Percentiles rank a stretch among this genome's conserved stretches.
phyloP scores from a whole-genome alignment of 35 echinoderm and acorn worm species.

The Diadema setosum region DNA sequence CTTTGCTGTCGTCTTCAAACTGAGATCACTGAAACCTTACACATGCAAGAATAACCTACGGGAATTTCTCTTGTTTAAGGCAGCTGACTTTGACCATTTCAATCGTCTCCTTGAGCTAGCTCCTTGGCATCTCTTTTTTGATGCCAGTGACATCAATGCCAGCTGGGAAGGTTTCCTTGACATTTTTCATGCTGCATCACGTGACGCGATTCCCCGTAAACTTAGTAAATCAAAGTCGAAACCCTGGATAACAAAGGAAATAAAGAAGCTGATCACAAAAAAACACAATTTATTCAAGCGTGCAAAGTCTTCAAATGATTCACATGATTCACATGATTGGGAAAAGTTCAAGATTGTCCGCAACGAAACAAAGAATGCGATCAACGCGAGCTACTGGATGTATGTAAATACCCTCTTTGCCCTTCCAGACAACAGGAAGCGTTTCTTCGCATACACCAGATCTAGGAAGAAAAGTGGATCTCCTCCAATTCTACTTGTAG shows the following conservation, averaged over 20 bases:
- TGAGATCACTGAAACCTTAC: neutral
- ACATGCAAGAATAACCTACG: neutral
- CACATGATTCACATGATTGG: neutral
- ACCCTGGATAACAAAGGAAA: neutral
- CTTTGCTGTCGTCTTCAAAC: neutral
- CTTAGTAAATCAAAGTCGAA: neutral
- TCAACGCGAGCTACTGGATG: neutral
- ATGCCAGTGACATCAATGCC: neutral
- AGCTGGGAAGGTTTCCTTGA: neutral
- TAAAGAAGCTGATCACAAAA: neutral
- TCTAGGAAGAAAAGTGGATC: neutral
- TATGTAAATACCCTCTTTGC: neutral
- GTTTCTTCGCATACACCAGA: constrained; percentile 4
- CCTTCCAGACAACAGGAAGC: constrained; percentile 13
- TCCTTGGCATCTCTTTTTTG: neutral
- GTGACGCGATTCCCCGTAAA: neutral
- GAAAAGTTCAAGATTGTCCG: neutral
- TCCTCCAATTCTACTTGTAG: neutral
- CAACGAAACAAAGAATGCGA: neutral
- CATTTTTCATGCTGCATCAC: neutral
- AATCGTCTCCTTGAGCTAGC: neutral
- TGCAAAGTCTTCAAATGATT: neutral
- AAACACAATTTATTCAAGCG: neutral
- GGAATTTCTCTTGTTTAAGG: neutral
- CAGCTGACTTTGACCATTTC: neutral